Conservation (phyloP, 2,113 vertebrate species). For the Bujurquina vittata region DNA sequence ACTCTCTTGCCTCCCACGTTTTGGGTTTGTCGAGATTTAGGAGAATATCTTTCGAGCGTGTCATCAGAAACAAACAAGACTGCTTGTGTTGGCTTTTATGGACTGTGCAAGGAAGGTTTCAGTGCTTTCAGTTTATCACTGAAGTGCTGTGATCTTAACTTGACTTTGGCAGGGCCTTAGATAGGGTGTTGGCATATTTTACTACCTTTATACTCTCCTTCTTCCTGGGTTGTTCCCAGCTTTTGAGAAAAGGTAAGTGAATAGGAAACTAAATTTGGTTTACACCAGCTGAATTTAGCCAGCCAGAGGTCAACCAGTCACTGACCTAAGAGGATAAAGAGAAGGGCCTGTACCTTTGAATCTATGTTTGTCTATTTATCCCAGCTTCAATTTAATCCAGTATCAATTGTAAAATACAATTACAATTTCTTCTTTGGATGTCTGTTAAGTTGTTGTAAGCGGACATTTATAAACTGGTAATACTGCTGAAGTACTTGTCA, state of each 20-base stretch:
- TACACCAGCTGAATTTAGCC: neutral
- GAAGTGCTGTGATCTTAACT: conserved; percentile 60
- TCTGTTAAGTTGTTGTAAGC: neutral
- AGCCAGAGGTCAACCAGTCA: conserved; percentile 16
- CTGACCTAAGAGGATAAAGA: neutral
- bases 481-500: neutral
- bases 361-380: neutral
- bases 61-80: neutral
- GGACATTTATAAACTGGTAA: neutral
- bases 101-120: neutral
- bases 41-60: neutral
- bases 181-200: conserved; percentile 3
- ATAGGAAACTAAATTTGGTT: neutral
- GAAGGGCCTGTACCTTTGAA: neutral
- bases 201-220: neutral
- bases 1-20: neutral
- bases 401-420: neutral
- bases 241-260: neutral
- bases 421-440: neutral
- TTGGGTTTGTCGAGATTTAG: neutral
- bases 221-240: neutral
- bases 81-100: neutral
- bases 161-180: conserved; percentile 68
- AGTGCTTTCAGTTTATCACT: conserved; percentile 3
- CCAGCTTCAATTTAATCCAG: neutral